These are phyloP conservation scores for Galaxea fascicularis DNA, from an alignment of 92 coral and sea anemone genomes.

Conservation along the genomic window DNA sequence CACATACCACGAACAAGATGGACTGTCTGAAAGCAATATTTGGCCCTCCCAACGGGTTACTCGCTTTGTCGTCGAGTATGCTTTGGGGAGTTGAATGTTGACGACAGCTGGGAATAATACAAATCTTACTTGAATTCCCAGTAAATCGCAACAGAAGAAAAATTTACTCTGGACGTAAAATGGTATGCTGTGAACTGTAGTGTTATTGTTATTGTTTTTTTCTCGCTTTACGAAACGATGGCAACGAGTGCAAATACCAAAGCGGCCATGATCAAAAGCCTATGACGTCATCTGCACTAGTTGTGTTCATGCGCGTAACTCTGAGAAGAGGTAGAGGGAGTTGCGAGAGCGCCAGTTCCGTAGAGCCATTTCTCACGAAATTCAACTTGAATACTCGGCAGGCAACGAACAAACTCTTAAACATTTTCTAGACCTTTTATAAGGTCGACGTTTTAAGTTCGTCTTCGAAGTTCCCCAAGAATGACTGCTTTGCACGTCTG, in stretches of 20 bases:
- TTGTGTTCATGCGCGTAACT: constrained; percentile 31
- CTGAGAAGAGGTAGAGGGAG: constrained; percentile 14
- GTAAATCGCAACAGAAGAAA: too few species aligned
- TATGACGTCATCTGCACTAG: constrained; percentile 25
- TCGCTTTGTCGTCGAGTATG: too few species aligned
- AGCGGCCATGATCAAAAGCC: not conserved
- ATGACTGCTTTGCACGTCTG: constrained; percentile 42
- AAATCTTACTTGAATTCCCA: too few species aligned
- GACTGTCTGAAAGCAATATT: too few species aligned
- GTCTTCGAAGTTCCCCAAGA: constrained; percentile 11
- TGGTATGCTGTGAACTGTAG: too few species aligned
- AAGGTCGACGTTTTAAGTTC: not conserved
- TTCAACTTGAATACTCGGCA: not conserved
- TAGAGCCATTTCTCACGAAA: not conserved
- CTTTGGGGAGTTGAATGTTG: too few species aligned
- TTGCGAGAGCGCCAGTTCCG: not conserved
- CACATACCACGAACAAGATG: too few species aligned
- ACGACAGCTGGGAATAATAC: too few species aligned
- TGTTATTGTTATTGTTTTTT: not conserved
- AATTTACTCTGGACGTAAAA: too few species aligned
- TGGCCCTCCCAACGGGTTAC: too few species aligned
- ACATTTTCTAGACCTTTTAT: not conserved
- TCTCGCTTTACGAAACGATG: constrained; percentile 9
- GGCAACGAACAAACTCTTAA: not conserved
- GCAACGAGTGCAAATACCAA: constrained; percentile 9